Evolutionary conservation across 2,113 vertebrate genomes (phyloP).

Genomic region (Chloropsis cyanopogon): DNA sequence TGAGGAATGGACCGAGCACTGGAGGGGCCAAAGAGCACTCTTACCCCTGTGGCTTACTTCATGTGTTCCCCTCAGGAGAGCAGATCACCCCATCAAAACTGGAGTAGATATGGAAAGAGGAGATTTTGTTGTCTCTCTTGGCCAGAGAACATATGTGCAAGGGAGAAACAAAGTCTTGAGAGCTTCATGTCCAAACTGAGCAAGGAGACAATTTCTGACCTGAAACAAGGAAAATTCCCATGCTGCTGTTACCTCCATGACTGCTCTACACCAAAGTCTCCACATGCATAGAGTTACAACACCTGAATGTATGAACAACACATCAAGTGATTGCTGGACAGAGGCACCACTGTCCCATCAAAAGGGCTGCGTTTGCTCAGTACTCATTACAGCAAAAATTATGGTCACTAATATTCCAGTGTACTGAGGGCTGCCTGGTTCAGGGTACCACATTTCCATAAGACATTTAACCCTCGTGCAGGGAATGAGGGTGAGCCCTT

Average conservation of each 20-base stretch:
- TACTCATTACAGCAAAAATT: neutral
- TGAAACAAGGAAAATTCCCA: neutral
- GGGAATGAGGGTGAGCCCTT: neutral
- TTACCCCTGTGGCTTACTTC: neutral
- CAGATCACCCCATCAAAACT: neutral
- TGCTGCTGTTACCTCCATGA: neutral
- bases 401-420: neutral
- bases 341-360: neutral
- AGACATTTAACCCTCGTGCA: neutral
- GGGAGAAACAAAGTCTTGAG: neutral
- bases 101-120: neutral
- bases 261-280: neutral
- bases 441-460: neutral
- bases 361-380: neutral
- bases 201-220: neutral
- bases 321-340: neutral
- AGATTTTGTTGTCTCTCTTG: neutral
- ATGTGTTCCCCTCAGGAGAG: neutral
- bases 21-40: neutral
- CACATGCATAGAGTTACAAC: neutral
- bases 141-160: neutral
- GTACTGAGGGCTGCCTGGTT: neutral
- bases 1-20: neutral
- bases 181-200: neutral
- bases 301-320: neutral